These are phyloP conservation scores for Listronotus bonariensis DNA, from an alignment of 1,140 invertebrate genomes.

Conservation along the genomic window DNA sequence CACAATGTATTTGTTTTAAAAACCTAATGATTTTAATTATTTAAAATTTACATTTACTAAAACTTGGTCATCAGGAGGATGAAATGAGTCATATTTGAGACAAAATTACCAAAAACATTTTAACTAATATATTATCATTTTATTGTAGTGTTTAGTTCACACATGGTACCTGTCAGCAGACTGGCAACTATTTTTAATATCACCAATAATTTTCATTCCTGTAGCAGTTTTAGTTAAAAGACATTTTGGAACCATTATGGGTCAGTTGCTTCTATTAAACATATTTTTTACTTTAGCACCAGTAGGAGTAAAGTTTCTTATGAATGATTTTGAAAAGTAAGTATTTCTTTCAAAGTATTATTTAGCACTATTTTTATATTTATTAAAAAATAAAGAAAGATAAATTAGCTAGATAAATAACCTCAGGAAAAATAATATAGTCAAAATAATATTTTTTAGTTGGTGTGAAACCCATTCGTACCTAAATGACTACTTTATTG, in stretches of 20 bases:
- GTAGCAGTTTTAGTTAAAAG: constrained; percentile 28
- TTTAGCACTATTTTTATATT: too few relatives aligned
- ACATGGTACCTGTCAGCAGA: constrained; percentile 69
- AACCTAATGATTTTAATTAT: too few relatives aligned
- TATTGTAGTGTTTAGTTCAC: constrained; percentile 40
- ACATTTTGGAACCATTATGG: constrained; percentile 19
- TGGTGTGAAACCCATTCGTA: constrained; percentile 24
- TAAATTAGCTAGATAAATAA: neutral
- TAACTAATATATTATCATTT: too few relatives aligned
- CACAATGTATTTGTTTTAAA: too few relatives aligned
- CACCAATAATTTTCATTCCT: constrained; percentile 47
- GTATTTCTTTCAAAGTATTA: neutral
- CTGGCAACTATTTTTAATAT: constrained; percentile 65
- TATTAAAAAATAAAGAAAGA: neutral
- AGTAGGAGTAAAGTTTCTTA: neutral
- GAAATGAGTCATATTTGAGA: too few relatives aligned
- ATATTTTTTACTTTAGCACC: constrained; percentile 13
- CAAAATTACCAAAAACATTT: too few relatives aligned
- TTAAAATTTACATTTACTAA: too few relatives aligned
- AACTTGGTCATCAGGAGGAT: too few relatives aligned
- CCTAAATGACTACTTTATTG: constrained; percentile 35
- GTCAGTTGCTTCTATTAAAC: constrained; percentile 24
- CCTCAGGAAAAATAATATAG: too few relatives aligned
- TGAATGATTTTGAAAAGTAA: constrained; percentile 19
- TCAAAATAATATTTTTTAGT: constrained; percentile 13